Percentiles rank a stretch among this genome's conserved stretches.
These are phyloP conservation scores for Rallus limicola DNA, from an alignment of 2,113 vertebrate genomes.

Conservation along the genomic window DNA sequence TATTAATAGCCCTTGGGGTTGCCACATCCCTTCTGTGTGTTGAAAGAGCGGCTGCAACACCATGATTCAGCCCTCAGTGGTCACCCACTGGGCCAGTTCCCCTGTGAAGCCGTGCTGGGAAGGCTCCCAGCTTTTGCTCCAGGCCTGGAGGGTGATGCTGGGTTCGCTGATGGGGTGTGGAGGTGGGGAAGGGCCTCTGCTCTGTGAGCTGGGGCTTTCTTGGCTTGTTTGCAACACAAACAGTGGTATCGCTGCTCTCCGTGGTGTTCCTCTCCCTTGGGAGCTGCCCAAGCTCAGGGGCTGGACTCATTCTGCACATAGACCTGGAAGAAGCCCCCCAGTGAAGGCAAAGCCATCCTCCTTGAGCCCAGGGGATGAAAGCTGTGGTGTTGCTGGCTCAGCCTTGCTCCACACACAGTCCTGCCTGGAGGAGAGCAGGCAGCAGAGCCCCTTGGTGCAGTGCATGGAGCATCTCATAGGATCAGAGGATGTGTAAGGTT, in stretches of 20 bases:
- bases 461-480: background rate
- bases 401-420: background rate
- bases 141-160: background rate
- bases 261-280: background rate
- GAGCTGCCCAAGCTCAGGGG: background rate
- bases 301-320: background rate
- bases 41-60: background rate
- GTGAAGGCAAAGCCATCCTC: background rate
- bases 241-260: background rate
- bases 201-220: background rate
- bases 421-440: background rate
- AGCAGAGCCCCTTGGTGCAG: background rate
- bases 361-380: background rate
- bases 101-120: rapidly evolving
- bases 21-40: constrained; percentile 28
- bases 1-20: constrained; percentile 38
- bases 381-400: background rate
- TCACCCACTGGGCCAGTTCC: background rate
- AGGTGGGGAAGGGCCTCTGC: background rate
- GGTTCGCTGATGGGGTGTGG: rapidly evolving
- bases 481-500: background rate
- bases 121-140: background rate
- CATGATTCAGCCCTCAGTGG: background rate
- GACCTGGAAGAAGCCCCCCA: rapidly evolving
- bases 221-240: background rate